Evolutionary conservation across 2,113 vertebrate species (phyloP).

Genomic region (Tiliqua scincoides): DNA sequence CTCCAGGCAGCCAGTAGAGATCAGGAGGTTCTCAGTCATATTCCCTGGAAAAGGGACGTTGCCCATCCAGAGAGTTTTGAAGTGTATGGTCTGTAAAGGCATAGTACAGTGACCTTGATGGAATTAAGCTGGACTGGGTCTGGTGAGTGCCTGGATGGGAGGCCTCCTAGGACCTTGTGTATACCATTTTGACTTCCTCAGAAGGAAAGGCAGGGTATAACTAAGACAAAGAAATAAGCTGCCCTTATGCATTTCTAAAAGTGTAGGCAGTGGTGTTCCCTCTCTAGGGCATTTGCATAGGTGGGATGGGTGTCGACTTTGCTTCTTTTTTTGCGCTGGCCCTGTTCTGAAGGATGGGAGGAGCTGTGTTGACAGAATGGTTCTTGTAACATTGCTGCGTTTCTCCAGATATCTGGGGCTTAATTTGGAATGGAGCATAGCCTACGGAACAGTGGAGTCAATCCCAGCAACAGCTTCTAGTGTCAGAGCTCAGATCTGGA

Average conservation of each 20-base stretch:
- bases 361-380: background rate
- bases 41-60: background rate
- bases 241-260: background rate
- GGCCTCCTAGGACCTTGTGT: background rate
- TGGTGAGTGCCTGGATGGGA: background rate
- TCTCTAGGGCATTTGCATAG: background rate
- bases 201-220: background rate
- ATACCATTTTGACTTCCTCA: background rate
- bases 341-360: background rate
- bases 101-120: background rate
- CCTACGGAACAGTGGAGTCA: background rate
- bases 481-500: background rate
- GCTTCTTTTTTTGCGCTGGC: background rate
- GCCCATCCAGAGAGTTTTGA: too few species aligned
- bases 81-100: too few species aligned
- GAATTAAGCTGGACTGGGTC: background rate
- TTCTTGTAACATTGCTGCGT: background rate
- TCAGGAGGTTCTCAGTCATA: background rate
- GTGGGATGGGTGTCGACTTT: background rate
- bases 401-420: background rate
- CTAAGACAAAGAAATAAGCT: background rate
- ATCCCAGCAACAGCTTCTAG: background rate
- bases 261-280: background rate
- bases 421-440: background rate
- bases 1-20: background rate